Percentiles rank a stretch among this genome's conserved stretches.
These are phyloP conservation scores for Panthera tigris DNA, from an alignment of 2,113 vertebrate genomes.

Conservation along the genomic window DNA sequence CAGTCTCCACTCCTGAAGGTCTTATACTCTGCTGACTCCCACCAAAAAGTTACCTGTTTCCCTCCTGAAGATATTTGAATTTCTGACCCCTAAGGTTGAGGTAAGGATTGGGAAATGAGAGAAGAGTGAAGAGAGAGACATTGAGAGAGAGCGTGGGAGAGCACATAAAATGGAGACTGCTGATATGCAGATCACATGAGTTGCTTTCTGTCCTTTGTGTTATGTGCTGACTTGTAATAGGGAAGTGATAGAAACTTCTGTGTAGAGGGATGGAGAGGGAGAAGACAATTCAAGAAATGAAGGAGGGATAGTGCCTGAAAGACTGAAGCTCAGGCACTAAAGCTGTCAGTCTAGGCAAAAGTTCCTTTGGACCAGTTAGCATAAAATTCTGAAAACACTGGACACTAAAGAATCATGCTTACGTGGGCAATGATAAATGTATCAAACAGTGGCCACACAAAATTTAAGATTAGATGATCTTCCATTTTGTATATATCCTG, in stretches of 20 bases:
- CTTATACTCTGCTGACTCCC: not conserved
- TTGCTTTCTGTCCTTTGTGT: not conserved
- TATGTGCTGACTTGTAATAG: not conserved
- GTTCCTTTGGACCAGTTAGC: not conserved
- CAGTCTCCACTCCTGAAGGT: not conserved
- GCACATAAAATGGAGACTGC: not conserved
- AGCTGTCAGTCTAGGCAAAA: not conserved
- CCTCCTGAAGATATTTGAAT: not conserved
- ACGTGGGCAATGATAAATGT: not conserved
- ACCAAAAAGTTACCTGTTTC: not conserved
- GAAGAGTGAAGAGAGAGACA: not conserved
- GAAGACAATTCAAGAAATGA: not conserved
- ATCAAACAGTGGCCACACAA: not conserved
- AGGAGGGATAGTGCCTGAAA: not conserved
- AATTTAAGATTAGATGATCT: not conserved
- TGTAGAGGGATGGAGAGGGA: not conserved
- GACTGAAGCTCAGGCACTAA: not conserved
- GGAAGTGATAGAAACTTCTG: not conserved
- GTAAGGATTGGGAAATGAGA: not conserved
- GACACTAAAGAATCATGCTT: not conserved
- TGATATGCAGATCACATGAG: not conserved
- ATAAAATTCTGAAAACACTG: not conserved
- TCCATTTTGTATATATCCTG: not conserved
- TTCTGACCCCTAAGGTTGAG: not conserved
- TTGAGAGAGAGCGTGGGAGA: no score